Evolutionary conservation across 1,140 invertebrate species (phyloP), one percentile per base, ranked within the genome.

Genomic region (Monochamus saltuarius): DNA sequence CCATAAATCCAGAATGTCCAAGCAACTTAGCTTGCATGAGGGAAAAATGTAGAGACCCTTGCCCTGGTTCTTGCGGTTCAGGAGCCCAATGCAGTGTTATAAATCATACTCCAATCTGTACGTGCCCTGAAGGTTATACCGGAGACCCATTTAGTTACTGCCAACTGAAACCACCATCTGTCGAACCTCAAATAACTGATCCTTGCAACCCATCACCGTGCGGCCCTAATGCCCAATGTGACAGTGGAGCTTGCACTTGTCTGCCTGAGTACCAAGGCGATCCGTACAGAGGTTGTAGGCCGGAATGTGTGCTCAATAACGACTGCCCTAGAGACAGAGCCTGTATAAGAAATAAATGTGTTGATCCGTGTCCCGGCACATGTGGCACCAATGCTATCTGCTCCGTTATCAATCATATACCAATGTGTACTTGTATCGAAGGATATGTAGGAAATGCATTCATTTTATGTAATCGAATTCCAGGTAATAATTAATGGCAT

Each of bases 201-300:
- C 79, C 84, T 1, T 91, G 89, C 66, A 83, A 86, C 76, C 89
- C 89, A 7, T 88, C 88, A 8, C 88, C 88, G 2, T 92, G 89
- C 78, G 91, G 90, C 39, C 71, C 75, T 13, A 92, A 93, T 76
- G 85, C 91, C 7, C 81, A 87, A 67, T 94, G 91, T 72, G 84
- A 87, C 36, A 80, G 87, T 52, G 80, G 84, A 14, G 70, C 80
- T n/a, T 89, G 87, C 61, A 77, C 76, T n/a, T 88, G 87, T 67
- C 64, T 84, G 60, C 78, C 82, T 7, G 84, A 85, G 66, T 88
- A 85, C 68, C 79, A 80, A 61, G 87, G 87, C 7, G 83, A 88
- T 72, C 85, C 87, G 10, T 84, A 86, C 53, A 70, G 73, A 35
- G 79, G 76, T n/a, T 84, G 83, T 71, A 74, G 82, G 61, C 87